Conservation (phyloP, 2,113 vertebrate species). For the Cervus canadensis region DNA sequence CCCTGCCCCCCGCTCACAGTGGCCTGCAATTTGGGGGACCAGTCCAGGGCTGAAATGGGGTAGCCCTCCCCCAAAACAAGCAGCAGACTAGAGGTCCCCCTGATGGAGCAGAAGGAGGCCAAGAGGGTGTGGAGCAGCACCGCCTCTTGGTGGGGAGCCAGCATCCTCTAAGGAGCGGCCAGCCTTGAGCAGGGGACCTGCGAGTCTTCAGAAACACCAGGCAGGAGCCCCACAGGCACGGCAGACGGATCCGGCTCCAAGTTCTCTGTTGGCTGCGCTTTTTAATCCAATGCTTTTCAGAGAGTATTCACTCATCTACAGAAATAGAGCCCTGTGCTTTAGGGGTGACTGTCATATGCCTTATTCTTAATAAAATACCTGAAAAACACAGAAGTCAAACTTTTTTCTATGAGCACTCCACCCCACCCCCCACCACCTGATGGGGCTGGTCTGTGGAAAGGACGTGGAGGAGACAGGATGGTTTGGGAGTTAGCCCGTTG, state of each 20-base stretch:
- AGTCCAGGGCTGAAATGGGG: background rate
- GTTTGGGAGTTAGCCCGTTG: background rate
- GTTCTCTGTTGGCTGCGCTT: slow-evolving; percentile 65
- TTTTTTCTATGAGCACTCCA: background rate
- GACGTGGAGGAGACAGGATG: background rate
- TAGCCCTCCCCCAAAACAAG: background rate
- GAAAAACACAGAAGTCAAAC: slow-evolving; percentile 13
- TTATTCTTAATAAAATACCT: slow-evolving; percentile 81
- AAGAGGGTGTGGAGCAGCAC: background rate
- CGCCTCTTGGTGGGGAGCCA: background rate
- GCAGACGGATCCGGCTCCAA: slow-evolving; percentile 27
- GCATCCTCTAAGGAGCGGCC: background rate
- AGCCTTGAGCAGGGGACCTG: background rate
- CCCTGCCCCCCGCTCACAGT: background rate
- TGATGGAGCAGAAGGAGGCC: background rate
- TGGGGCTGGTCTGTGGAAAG: background rate
- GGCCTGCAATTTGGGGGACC: background rate
- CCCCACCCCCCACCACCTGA: background rate
- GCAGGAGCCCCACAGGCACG: background rate
- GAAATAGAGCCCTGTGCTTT: slow-evolving; percentile 70
- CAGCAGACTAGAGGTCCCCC: background rate
- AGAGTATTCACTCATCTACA: slow-evolving; percentile 61
- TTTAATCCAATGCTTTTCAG: slow-evolving; percentile 78
- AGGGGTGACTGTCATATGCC: slow-evolving; percentile 72
- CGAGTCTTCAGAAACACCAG: background rate